phyloP scores from a whole-genome alignment of 2,113 vertebrate species.

The Penelope pileata region DNA sequence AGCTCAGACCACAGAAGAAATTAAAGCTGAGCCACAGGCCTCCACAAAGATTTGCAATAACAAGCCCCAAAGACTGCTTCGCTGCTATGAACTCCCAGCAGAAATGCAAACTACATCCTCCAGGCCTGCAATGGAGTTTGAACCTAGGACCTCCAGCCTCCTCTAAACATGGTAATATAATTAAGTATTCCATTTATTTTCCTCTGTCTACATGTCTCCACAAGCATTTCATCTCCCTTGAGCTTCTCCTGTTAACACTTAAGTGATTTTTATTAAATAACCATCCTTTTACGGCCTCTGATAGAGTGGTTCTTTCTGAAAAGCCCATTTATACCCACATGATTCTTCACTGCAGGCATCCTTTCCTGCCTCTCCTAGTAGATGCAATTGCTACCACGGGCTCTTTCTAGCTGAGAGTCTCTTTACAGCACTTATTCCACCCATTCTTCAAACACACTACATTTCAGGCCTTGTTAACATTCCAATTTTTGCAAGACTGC shows the following conservation, averaged over 20 bases:
- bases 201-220: neutral
- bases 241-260: neutral
- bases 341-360: neutral
- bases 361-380: neutral
- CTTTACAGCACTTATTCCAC: neutral
- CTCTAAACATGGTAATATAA: neutral
- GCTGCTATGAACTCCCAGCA: neutral
- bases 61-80: neutral
- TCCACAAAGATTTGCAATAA: neutral
- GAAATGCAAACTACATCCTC: constrained; percentile 21
- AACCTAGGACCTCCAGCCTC: neutral
- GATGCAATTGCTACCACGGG: neutral
- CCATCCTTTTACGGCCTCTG: neutral
- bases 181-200: neutral
- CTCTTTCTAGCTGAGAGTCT: neutral
- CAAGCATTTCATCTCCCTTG: neutral
- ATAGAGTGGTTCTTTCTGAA: neutral
- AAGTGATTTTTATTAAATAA: neutral
- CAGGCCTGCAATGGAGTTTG: neutral
- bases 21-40: neutral
- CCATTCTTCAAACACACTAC: neutral
- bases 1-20: constrained; percentile 30
- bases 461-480: neutral
- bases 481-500: neutral
- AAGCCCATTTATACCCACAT: neutral